A percentile compares a stretch with the other conserved stretches of the same genome.
These are phyloP conservation scores for Phrynosoma platyrhinos DNA, from an alignment of 2,113 vertebrate genomes.

Conservation along the genomic window DNA sequence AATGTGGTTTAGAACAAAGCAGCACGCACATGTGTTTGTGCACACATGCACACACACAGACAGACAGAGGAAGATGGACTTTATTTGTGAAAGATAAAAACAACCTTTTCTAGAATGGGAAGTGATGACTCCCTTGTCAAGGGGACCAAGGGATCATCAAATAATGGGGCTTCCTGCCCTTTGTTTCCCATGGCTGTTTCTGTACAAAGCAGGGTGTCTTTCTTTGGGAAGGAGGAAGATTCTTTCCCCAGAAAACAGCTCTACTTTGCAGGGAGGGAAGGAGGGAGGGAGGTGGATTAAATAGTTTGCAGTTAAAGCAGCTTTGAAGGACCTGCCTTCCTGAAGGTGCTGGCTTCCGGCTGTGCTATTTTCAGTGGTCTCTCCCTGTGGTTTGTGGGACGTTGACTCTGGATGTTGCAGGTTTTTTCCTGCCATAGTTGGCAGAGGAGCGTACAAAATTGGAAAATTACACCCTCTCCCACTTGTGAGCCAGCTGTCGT, in stretches of 20 bases:
- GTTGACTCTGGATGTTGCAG: background rate
- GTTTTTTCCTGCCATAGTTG: constrained; percentile 15
- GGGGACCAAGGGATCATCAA: constrained; percentile 29
- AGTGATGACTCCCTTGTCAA: constrained; percentile 24
- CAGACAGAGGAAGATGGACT: constrained; percentile 36
- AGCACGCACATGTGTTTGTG: no score
- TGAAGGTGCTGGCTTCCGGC: background rate
- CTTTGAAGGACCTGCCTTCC: background rate
- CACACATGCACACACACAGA: background rate
- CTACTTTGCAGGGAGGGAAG: constrained; percentile 32
- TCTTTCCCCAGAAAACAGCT: constrained; percentile 35
- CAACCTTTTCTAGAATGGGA: constrained; percentile 18
- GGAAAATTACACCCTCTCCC: constrained; percentile 29
- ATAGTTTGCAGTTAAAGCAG: constrained; percentile 28
- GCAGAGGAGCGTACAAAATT: background rate
- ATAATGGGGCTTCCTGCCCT: constrained; percentile 45
- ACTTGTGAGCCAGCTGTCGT: constrained; percentile 24
- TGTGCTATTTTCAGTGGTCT: background rate
- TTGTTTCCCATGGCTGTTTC: constrained; percentile 25
- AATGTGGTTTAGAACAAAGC: constrained; percentile 23
- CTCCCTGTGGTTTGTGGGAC: background rate
- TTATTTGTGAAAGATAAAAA: constrained; percentile 61
- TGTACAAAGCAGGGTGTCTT: background rate
- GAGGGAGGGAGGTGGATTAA: background rate
- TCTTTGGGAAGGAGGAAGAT: constrained; percentile 23